phyloP scores from a whole-genome alignment of 1,140 invertebrate genomes.

The Papilio polyxenes region DNA sequence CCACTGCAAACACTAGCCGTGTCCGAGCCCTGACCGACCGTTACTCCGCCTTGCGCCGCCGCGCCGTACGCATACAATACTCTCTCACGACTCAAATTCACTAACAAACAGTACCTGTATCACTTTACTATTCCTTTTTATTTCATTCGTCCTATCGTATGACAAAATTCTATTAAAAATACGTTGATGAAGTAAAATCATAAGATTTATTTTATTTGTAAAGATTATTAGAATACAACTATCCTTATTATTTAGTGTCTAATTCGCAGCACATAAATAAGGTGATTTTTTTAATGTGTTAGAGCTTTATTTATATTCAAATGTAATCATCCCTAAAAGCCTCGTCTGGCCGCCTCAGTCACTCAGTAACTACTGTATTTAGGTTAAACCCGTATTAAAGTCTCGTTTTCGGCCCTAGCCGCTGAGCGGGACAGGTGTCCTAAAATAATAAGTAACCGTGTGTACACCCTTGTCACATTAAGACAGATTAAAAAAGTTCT shows the following conservation, averaged over 20 bases:
- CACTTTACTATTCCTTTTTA: background rate
- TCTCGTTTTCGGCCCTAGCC: slow-evolving; percentile 13
- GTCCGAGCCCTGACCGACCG: slow-evolving; percentile 38
- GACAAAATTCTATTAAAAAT: background rate
- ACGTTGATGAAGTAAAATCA: background rate
- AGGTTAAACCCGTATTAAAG: slow-evolving; percentile 31
- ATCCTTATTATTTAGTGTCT: background rate
- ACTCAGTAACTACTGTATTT: slow-evolving; percentile 14
- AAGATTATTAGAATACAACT: background rate
- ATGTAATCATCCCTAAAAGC: slow-evolving; percentile 9
- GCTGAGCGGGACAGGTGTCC: slow-evolving; percentile 21
- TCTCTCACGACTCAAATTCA: background rate
- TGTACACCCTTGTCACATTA: slow-evolving; percentile 30
- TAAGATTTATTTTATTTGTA: background rate
- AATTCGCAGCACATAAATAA: background rate
- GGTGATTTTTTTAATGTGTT: background rate
- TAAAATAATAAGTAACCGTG: slow-evolving; percentile 25
- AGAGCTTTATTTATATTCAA: background rate
- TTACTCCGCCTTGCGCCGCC: slow-evolving; percentile 22
- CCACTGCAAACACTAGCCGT: slow-evolving; percentile 42
- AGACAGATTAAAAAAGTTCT: slow-evolving; percentile 5
- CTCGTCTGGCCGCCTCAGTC: background rate
- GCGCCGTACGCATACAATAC: background rate
- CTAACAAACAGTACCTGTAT: background rate
- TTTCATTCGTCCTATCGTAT: background rate